A percentile compares a stretch with the other conserved stretches of the same genome.
These are phyloP conservation scores for Irena cyanogastra DNA, from an alignment of 2,113 vertebrate genomes.

Conservation along the genomic window DNA sequence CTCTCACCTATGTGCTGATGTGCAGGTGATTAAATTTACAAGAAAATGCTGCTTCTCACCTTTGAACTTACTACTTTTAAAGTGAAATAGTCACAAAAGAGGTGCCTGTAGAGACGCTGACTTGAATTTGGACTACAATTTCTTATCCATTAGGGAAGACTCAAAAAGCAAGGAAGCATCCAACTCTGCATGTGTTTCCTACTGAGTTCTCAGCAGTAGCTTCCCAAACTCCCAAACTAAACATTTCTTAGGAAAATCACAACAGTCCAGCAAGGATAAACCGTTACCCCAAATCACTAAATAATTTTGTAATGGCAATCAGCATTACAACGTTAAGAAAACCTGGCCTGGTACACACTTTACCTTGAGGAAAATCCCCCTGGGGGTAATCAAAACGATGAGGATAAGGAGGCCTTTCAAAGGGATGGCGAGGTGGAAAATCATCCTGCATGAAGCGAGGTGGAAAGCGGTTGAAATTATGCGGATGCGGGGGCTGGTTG, in stretches of 20 bases:
- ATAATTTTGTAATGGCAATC: background rate
- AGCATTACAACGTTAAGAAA: background rate
- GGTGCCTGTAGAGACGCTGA: background rate
- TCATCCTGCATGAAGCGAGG: constrained; percentile 98
- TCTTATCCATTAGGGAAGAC: background rate
- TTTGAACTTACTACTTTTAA: background rate
- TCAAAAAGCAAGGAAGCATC: background rate
- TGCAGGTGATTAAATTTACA: background rate
- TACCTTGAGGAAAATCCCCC: constrained; percentile 90
- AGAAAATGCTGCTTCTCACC: background rate
- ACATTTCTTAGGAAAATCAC: background rate
- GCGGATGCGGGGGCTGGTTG: constrained; percentile 93
- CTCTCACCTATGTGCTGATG: background rate
- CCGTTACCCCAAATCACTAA: background rate
- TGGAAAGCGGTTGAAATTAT: constrained; percentile 93
- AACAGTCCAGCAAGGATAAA: background rate
- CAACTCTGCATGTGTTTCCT: background rate
- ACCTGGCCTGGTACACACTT: background rate
- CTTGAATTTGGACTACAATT: background rate
- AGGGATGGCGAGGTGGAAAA: constrained; percentile 92
- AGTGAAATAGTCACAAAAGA: background rate
- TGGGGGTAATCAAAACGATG: constrained; percentile 94
- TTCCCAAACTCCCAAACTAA: background rate
- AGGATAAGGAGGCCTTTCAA: constrained; percentile 90
- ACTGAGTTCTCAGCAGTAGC: rapidly evolving